A percentile compares a stretch with the other conserved stretches of the same genome.
Conservation (phyloP, 2,888 invertebrate genomes). For the Diplolepis rosae region DNA sequence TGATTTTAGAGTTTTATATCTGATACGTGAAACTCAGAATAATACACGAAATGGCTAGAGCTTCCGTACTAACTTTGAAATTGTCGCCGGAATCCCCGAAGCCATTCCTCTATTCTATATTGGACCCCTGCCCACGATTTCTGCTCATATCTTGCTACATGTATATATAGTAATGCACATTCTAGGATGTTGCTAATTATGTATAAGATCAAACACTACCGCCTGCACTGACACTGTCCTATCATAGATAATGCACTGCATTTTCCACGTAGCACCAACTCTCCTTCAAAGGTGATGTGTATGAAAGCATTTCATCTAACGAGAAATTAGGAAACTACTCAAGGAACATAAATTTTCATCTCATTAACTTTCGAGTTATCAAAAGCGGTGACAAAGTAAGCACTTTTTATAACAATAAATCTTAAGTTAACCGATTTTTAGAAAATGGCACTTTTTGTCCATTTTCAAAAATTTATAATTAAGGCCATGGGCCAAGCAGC, state of each 20-base stretch:
- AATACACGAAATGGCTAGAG: background rate
- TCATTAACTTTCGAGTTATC: background rate
- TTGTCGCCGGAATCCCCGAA: background rate
- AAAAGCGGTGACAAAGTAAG: background rate
- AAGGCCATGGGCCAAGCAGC: too few species aligned
- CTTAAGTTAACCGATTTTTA: too few species aligned
- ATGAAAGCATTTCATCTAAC: slow-evolving; percentile 5
- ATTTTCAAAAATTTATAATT: too few species aligned
- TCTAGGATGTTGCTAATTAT: slow-evolving; percentile 32
- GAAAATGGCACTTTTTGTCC: too few species aligned
- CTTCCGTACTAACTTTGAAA: background rate
- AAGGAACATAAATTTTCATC: background rate
- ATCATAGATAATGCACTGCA: slow-evolving; percentile 38
- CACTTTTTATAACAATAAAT: too few species aligned
- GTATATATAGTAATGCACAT: background rate
- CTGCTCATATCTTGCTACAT: background rate
- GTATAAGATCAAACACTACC: slow-evolving; percentile 43
- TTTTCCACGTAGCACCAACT: slow-evolving; percentile 38
- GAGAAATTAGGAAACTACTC: background rate
- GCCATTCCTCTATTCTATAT: background rate
- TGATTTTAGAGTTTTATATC: background rate
- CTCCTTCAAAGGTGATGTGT: slow-evolving; percentile 16
- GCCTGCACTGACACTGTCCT: slow-evolving; percentile 39
- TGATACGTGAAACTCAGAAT: background rate
- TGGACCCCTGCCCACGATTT: background rate